Evolutionary conservation across 2,113 vertebrate genomes (phyloP).

Genomic region (Melanotaenia duboulayi): DNA sequence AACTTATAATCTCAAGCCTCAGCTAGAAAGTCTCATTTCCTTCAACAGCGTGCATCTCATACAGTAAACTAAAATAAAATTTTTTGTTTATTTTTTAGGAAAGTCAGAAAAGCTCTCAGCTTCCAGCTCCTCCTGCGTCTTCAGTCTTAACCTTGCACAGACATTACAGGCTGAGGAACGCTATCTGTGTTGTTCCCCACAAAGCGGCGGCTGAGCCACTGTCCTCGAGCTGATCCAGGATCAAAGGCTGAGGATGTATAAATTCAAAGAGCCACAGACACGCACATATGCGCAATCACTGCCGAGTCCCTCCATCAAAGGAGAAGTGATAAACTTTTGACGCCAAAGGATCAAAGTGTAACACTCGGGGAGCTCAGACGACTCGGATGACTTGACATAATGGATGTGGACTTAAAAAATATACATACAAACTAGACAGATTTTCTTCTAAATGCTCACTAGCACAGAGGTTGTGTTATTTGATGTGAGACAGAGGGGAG

Average conservation of each 20-base stretch:
- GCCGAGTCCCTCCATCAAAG: conserved; percentile 31
- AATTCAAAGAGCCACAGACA: conserved; percentile 30
- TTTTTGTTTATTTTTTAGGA: neutral
- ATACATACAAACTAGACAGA: neutral
- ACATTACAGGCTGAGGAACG: conserved; percentile 12
- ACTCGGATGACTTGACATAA: conserved; percentile 37
- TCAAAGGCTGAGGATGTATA: conserved; percentile 32
- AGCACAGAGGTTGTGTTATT: conserved; percentile 9
- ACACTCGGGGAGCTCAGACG: conserved; percentile 25
- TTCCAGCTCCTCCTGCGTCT: neutral
- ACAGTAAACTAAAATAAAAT: neutral
- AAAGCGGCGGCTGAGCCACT: conserved; percentile 27
- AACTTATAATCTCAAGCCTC: neutral
- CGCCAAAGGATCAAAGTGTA: conserved; percentile 37
- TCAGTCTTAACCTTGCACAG: conserved; percentile 9
- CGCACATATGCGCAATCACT: conserved; percentile 29
- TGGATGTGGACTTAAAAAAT: conserved; percentile 35
- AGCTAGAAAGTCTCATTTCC: neutral
- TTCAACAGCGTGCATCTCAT: neutral
- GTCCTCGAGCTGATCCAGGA: conserved; percentile 58
- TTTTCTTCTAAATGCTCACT: conserved; percentile 15
- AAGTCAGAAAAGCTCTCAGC: neutral
- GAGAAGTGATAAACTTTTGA: conserved; percentile 42
- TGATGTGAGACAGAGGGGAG: conserved; percentile 40
- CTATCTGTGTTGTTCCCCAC: conserved; percentile 12